Base-by-base conservation (phyloP, 2,797 vertebrate species). In the Pelobates cultripes region DNA sequence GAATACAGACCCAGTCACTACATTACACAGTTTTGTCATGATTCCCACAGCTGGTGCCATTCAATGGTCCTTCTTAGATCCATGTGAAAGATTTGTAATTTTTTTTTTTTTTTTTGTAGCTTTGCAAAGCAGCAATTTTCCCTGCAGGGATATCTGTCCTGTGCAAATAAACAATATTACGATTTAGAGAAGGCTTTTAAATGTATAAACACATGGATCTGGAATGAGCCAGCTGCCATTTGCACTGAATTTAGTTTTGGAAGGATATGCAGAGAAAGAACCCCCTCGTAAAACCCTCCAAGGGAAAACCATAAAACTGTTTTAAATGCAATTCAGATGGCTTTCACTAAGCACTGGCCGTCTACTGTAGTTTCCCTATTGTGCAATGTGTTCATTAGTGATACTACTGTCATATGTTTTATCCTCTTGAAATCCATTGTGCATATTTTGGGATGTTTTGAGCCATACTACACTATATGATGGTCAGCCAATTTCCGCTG, bases 111-210 rank as follows among this genome's bases (percentile, higher is more conserved):
- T n/a, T n/a, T n/a, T n/a, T n/a, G n/a, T n/a, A n/a, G n/a, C n/a
- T 63, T 43, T 81, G 28, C 69, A 70, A 7, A 40, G 40, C 47
- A 82, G 13, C 68, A 73, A 44, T 60, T 73, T 15, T 70, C 77
- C 45, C 72, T 75, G 72, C 77, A 79, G 66, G 77, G 67, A 73
- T 47, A 75, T 75, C 67, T 69, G 2, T 63, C 4, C 15, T 77
- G 40, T n/a, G 55, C 61, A 77, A 75, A 14, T 79, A 82, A 57
- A 83, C 71, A 78, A 79, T 70, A 85, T 82, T 78, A 80, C 75
- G 75, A 67, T 12, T 85, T 8, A 85, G 73, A 60, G 87, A 86
- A 88, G 70, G 75, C 12, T 76, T 85, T 84, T 74, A 60, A 43
- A 64, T 81, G 45, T 67, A 47, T 86, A 87, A 55, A 78, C 80